Evolutionary conservation across 2,113 vertebrate genomes (phyloP), one percentile per base, ranked within the genome.

Genomic region (Hipposideros armiger): DNA sequence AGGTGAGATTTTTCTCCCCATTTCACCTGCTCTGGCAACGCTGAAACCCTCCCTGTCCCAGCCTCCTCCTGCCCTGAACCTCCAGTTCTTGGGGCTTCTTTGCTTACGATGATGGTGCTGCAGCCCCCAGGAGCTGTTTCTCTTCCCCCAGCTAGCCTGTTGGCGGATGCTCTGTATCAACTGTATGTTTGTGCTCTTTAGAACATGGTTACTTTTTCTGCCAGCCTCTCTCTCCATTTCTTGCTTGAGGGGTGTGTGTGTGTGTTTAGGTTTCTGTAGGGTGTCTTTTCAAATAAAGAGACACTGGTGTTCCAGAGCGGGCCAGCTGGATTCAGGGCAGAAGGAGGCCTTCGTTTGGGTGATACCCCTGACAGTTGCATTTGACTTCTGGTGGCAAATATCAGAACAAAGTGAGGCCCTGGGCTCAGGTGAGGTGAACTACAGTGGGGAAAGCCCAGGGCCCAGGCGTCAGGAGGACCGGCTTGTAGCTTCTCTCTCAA

Each of bases 221-320:
- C 72, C 62, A 62, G 84, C 14, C 32, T 77, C 50, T 87, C 6
- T 82, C 22, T 47, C 42, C n/a, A 45, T 30, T 85, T 81, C 64
- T 66, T 60, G 22, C 36, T 62, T 66, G 32, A 69, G 77, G 64
- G n/a, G 19, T 28, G 0, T 50, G 36, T 62, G 26, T 32, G 9
- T 22, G 4, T 30, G 60, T 56, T 45, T 30, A 40, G 17, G 42
- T 56, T 85, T 80, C 78, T 36, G 60, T 19, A 80, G 26, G 52
- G 36, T 58, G 8, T 90, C 56, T n/a, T 90, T 92, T 94, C 74
- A 72, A 32, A 86, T 77, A 64, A 83, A 85, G 54, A 76, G 81
- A 82, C 3, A 32, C 15, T 56, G 24, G 67, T 32, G 32, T 87
- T 83, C 62, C n/a, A 67, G 80, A 91, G 54, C 7, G 70, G 52